Evolutionary conservation across 2,888 invertebrate genomes (phyloP), one percentile per base, ranked within the genome.

Genomic region (Orthosia incerta): DNA sequence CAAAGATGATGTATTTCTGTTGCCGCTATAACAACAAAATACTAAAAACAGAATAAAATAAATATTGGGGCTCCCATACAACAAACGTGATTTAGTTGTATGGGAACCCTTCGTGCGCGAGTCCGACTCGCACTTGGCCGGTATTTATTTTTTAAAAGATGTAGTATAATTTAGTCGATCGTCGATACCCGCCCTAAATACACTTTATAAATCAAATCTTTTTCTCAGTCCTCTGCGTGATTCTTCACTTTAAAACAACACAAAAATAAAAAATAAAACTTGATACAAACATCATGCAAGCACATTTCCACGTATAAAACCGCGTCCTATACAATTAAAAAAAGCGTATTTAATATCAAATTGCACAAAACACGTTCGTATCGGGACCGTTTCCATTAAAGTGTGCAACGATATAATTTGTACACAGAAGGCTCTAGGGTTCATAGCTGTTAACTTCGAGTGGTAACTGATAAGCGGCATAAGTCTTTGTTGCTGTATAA

Each of bases 401-500:
- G 83, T 85, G 86, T 88, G 88, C 88, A 89, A 88, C 86, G 86
- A 86, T 89, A 85, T 89, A 90, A 87, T 89, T 91, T 89, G 82
- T 85, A 82, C 86, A 81, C 80, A 78, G 84, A 86, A 87, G 85
- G 76, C 79, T 81, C 80, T 86, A 75, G 81, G 85, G 84, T 87
- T 86, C 81, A 82, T 85, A 86, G 84, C 86, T 84, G 87, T 86
- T 86, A 85, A 86, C 81, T 85, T 86, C 77, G 79, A 82, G 85
- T 81, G 80, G 85, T 79, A 80, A 73, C 86, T 84, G 92, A 93
- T 93, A 93, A 93, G 92, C 86, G 70, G 82, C 87, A 90, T 88
- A 91, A 91, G 89, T 91, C 91, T 93, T 90, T 87, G 88, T 90
- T 87, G 87, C 90, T 89, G 89, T 94, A 91, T 93, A 94, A 94